A percentile compares a stretch with the other conserved stretches of the same genome.
These are phyloP conservation scores for Spodoptera frugiperda DNA, from an alignment of 1,140 invertebrate species.

Conservation along the genomic window DNA sequence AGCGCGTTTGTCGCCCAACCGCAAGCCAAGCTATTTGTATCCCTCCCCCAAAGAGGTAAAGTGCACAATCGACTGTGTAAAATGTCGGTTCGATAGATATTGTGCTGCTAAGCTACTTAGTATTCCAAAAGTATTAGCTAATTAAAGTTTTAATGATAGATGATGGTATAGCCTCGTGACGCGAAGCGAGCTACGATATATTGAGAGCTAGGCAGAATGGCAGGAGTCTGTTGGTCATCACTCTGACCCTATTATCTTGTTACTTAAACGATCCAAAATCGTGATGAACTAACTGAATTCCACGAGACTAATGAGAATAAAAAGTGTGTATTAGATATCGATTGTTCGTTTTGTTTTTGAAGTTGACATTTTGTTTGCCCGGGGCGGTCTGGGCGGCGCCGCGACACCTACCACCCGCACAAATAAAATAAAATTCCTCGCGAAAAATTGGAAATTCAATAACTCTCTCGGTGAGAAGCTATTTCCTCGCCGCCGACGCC, in stretches of 20 bases:
- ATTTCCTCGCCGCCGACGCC: constrained; percentile 42
- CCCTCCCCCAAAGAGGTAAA: not conserved
- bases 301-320: constrained; percentile 21
- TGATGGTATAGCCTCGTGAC: no score
- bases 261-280: no score
- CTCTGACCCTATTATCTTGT: no score
- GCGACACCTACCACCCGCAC: constrained; percentile 24
- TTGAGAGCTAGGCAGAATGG: no score
- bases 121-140: no score
- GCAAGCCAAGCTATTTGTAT: constrained; percentile 21
- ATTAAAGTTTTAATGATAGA: no score
- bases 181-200: no score
- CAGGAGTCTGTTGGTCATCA: no score
- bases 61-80: not conserved
- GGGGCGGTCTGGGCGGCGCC: constrained; percentile 31
- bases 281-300: constrained; percentile 12
- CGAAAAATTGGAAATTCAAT: constrained; percentile 68
- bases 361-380: constrained; percentile 30
- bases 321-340: constrained; percentile 4
- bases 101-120: no score
- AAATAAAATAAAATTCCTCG: constrained; percentile 63
- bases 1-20: constrained; percentile 30
- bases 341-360: constrained; percentile 30
- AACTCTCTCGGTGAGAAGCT: constrained; percentile 55
- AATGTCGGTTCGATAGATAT: no score